These are phyloP conservation scores for Vulpes ferrilata DNA, from an alignment of 2,113 vertebrate species.

Conservation along the genomic window DNA sequence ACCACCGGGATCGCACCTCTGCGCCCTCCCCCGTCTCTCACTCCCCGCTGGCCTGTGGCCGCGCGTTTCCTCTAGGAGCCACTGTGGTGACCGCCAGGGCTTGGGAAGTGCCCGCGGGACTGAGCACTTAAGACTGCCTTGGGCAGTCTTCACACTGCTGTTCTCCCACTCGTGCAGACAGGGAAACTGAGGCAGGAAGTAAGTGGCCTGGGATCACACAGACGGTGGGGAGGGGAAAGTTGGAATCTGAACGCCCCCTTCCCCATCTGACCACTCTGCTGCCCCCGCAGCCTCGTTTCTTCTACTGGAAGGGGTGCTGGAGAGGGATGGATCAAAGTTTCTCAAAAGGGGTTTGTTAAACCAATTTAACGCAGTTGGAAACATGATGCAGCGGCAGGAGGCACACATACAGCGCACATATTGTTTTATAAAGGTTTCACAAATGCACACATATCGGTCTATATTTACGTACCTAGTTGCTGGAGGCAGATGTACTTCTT, in stretches of 20 bases:
- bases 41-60: background rate
- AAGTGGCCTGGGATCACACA: background rate
- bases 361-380: background rate
- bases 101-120: accelerated
- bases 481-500: background rate
- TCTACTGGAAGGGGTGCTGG: background rate
- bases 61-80: background rate
- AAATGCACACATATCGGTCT: background rate
- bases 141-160: background rate
- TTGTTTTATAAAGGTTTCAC: background rate
- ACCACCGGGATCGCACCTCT: background rate
- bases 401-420: accelerated
- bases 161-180: background rate
- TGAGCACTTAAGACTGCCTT: background rate
- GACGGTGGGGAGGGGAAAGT: no score
- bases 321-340: background rate
- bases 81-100: background rate
- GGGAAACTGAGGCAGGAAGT: background rate
- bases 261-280: accelerated
- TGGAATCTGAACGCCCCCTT: background rate
- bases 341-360: background rate
- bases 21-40: background rate
- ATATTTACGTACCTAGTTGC: background rate
- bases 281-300: accelerated
- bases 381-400: background rate